These are phyloP conservation scores for Bradysia coprophila DNA, from an alignment of 1,140 invertebrate species.

Conservation along the genomic window DNA sequence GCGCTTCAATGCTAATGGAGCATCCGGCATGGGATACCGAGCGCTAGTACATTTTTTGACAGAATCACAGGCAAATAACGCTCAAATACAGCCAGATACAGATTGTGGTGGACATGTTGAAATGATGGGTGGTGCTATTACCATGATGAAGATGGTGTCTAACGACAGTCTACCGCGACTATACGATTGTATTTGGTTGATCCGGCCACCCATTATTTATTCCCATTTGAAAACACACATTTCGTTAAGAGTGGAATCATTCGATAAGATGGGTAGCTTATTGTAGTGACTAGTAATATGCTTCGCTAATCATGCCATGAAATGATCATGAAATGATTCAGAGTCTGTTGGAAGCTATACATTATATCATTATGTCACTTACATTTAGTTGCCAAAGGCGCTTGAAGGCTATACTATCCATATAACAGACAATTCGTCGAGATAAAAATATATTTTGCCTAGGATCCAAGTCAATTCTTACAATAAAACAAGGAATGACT, in stretches of 20 bases:
- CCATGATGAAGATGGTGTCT: conserved; percentile 58
- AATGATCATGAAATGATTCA: too few relatives aligned
- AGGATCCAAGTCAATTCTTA: conserved; percentile 34
- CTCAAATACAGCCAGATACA: conserved; percentile 34
- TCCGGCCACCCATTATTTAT: conserved; percentile 41
- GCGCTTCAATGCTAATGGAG: conserved; percentile 52
- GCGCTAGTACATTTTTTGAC: conserved; percentile 43
- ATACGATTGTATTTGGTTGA: conserved; percentile 57
- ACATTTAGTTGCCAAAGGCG: too few relatives aligned
- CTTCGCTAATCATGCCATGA: too few relatives aligned
- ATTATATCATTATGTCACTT: too few relatives aligned
- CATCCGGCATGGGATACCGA: conserved; percentile 45
- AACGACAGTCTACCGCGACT: conserved; percentile 29
- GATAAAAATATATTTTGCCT: too few relatives aligned
- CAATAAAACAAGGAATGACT: conserved; percentile 43
- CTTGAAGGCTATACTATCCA: too few relatives aligned
- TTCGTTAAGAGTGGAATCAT: conserved; percentile 42
- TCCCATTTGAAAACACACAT: conserved; percentile 49
- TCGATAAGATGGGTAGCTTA: conserved; percentile 39
- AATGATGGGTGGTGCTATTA: conserved; percentile 52
- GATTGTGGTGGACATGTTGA: conserved; percentile 56
- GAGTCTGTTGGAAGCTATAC: too few relatives aligned
- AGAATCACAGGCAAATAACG: conserved; percentile 29
- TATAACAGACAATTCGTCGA: too few relatives aligned
- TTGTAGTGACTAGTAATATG: not conserved